Evolutionary conservation across 1,140 invertebrate genomes (phyloP).

Genomic region (Nasonia longicornis): DNA sequence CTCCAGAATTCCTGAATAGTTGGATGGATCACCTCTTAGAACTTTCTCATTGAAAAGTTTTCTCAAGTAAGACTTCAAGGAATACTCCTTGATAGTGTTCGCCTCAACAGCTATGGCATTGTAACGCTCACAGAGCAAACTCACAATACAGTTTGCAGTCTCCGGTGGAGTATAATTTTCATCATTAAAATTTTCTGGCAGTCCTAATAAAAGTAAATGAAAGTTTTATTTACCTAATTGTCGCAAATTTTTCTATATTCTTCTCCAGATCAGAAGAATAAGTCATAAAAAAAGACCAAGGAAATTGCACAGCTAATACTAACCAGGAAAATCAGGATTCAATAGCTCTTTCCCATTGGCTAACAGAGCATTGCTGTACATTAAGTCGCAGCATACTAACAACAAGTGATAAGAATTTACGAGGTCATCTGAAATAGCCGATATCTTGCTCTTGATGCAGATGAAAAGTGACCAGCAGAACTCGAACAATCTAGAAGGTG

Average conservation of each 20-base stretch:
- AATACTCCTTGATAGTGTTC: slow-evolving; percentile 90
- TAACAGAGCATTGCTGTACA: slow-evolving; percentile 88
- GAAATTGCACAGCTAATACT: slow-evolving; percentile 46
- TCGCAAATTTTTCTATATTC: not conserved
- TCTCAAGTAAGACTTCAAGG: slow-evolving; percentile 83
- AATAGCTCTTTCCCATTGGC: slow-evolving; percentile 86
- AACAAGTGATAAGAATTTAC: slow-evolving; percentile 95
- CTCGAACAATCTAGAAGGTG: slow-evolving; percentile 86
- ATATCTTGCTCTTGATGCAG: slow-evolving; percentile 88
- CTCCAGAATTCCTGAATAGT: slow-evolving; percentile 79
- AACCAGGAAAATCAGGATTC: slow-evolving; percentile 86
- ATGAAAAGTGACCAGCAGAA: slow-evolving; percentile 95
- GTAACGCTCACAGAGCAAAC: slow-evolving; percentile 84
- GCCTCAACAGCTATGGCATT: slow-evolving; percentile 87
- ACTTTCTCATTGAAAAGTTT: slow-evolving; percentile 84
- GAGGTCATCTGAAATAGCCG: slow-evolving; percentile 88
- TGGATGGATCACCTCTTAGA: slow-evolving; percentile 74
- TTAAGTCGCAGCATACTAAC: slow-evolving; percentile 89
- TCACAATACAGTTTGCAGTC: slow-evolving; percentile 84
- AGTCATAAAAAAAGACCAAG: not conserved
- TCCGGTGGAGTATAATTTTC: slow-evolving; percentile 75
- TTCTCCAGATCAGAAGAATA: not conserved
- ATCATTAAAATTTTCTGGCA: slow-evolving; percentile 79
- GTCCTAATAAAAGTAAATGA: slow-evolving; percentile 68
- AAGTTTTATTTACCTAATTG: slow-evolving; percentile 13